Evolutionary conservation across 1,140 invertebrate genomes (phyloP), one percentile per base, ranked within the genome.

Genomic region (Drosophila simulans): DNA sequence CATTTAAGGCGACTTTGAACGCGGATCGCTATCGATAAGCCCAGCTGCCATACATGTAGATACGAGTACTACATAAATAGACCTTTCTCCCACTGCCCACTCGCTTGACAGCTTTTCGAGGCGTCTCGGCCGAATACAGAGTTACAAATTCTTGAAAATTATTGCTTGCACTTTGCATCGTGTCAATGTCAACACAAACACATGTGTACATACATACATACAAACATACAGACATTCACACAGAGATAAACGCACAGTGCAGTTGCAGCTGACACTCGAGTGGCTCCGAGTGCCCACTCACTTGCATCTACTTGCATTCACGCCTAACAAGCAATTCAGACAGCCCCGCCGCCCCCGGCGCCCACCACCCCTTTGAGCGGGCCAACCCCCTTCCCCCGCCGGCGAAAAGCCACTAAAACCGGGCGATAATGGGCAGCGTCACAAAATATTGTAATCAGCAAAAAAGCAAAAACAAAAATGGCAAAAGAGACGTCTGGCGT

Each of bases 231-330:
- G 11, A 13, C 22, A 57, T 11, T 22, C 20, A 20, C 7, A 4
- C 20, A 13, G n/a, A n/a, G 57, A 62, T 49, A 40, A 63, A 31
- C 27, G 31, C 48, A 55, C 49, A 40, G 17, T 56, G 76, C 68
- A 79, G 70, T 81, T 79, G 71, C 80, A 84, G 76, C 71, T 80
- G 71, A 52, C 81, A 85, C 81, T 80, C 35, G 37, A 69, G 42
- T 39, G 55, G 37, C 69, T 17, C 25, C 37, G 17, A 65, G 56
- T 65, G 64, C 64, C 64, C 80, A 83, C 80, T 84, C 57, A 54
- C 73, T 63, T 57, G 68, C 64, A 71, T 70, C 65, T 56, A 51
- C 73, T 62, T 56, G 65, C 64, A 71, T 70, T 51, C 39, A 48
- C 65, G 68, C 51, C 65, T 71, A 71, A 70, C 68, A 70, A 71